Conservation (phyloP, 2,113 vertebrate species). For the Ciconia boyciana region DNA sequence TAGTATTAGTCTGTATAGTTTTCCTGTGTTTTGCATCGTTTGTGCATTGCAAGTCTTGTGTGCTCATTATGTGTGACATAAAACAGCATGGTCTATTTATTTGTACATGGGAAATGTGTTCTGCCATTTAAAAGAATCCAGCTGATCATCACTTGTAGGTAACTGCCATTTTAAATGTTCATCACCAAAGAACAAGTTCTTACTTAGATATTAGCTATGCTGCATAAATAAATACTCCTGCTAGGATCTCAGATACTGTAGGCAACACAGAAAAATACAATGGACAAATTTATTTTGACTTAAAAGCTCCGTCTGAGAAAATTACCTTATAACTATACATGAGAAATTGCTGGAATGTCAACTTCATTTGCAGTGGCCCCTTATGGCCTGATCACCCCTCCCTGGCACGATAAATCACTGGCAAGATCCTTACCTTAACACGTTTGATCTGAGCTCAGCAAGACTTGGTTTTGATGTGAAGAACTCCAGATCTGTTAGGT, state of each 20-base stretch:
- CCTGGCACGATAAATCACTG: slow-evolving; percentile 92
- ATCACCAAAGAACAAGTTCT: background rate
- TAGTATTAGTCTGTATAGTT: background rate
- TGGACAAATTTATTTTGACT: slow-evolving; percentile 51
- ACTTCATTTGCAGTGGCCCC: slow-evolving; percentile 73
- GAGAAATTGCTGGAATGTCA: slow-evolving; percentile 76
- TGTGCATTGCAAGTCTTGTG: background rate
- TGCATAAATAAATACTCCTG: slow-evolving; percentile 20
- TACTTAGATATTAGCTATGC: background rate
- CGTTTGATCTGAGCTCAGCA: slow-evolving; percentile 95
- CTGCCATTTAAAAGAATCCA: slow-evolving; percentile 7
- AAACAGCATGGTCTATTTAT: background rate
- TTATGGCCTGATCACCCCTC: slow-evolving; percentile 80
- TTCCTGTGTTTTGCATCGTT: background rate
- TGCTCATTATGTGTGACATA: background rate
- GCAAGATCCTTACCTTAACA: slow-evolving; percentile 86
- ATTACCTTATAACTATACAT: slow-evolving; percentile 64
- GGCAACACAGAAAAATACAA: slow-evolving; percentile 55
- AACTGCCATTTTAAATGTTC: slow-evolving; percentile 21
- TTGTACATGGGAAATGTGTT: background rate
- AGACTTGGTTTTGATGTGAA: slow-evolving; percentile 98
- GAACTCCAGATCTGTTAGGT: slow-evolving; percentile 94
- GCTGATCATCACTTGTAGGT: background rate
- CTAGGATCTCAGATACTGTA: background rate
- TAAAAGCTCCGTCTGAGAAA: slow-evolving; percentile 62